A percentile compares a stretch with the other conserved stretches of the same genome.
Evolutionary conservation across 2,888 invertebrate genomes (phyloP).

Genomic region (Vesta saturnalis): DNA sequence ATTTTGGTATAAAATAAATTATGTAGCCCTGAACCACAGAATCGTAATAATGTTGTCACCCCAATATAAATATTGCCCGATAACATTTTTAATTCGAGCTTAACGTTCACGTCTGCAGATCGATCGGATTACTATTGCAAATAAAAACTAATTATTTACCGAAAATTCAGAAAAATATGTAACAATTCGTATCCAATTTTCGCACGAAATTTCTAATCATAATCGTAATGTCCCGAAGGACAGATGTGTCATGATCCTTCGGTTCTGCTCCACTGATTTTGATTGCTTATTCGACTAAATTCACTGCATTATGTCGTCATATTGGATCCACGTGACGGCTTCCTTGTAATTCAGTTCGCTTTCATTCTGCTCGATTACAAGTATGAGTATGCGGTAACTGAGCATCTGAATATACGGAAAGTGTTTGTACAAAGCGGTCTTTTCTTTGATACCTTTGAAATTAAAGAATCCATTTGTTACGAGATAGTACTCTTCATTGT

Average conservation of each 20-base stretch:
- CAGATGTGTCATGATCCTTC: conserved; percentile 38
- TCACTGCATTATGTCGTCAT: conserved; percentile 30
- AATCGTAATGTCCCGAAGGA: conserved; percentile 33
- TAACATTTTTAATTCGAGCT: no score
- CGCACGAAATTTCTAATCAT: conserved; percentile 26
- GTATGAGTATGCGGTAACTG: conserved; percentile 22
- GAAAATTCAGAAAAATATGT: background rate
- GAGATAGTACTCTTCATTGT: background rate
- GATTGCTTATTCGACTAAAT: conserved; percentile 34
- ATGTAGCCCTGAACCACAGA: no score
- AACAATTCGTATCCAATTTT: background rate
- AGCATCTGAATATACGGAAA: conserved; percentile 12
- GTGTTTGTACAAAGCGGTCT: background rate
- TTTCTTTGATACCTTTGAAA: background rate
- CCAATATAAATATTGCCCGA: no score
- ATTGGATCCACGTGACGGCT: conserved; percentile 29
- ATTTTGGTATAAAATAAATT: no score
- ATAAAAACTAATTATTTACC: background rate
- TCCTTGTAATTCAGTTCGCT: conserved; percentile 21
- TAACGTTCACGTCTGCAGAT: no score
- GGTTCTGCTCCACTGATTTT: conserved; percentile 30
- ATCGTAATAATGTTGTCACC: no score
- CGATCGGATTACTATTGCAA: no score
- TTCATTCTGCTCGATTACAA: conserved; percentile 19
- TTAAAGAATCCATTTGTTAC: conserved; percentile 1